Conservation (phyloP, 2,797 vertebrate species). For the Trachurus trachurus region DNA sequence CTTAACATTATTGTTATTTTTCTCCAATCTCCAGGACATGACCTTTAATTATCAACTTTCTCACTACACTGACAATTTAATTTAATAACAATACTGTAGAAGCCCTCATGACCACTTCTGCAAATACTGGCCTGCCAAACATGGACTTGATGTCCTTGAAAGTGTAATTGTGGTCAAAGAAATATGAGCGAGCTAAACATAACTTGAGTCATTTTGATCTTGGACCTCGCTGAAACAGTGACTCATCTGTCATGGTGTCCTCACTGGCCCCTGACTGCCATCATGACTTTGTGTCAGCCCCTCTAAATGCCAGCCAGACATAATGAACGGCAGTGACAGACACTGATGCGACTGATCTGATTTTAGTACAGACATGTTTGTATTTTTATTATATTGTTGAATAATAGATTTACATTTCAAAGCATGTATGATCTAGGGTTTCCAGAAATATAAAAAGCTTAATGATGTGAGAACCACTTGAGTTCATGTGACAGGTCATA, state of each 20-base stretch:
- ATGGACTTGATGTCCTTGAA: neutral
- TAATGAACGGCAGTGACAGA: conserved; percentile 11
- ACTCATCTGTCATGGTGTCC: conserved; percentile 5
- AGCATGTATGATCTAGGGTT: neutral
- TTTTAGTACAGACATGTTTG: neutral
- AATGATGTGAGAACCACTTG: neutral
- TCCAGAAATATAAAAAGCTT: neutral
- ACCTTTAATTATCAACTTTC: neutral
- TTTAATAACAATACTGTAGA: neutral
- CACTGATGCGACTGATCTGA: neutral
- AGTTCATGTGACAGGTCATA: neutral
- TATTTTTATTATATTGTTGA: neutral
- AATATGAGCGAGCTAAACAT: conserved; percentile 8
- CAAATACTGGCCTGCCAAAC: neutral
- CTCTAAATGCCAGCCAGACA: conserved; percentile 36
- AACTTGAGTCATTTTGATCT: conserved; percentile 21
- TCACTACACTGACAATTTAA: neutral
- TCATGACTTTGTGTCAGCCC: conserved; percentile 20
- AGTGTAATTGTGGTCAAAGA: neutral
- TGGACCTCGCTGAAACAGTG: conserved; percentile 19
- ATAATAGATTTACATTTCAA: neutral
- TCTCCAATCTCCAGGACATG: neutral
- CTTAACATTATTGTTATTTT: conserved; percentile 2
- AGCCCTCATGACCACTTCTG: neutral
- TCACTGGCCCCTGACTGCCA: neutral